Base-by-base conservation (phyloP, 2,888 invertebrate species). In the Meandrusa payeni region DNA sequence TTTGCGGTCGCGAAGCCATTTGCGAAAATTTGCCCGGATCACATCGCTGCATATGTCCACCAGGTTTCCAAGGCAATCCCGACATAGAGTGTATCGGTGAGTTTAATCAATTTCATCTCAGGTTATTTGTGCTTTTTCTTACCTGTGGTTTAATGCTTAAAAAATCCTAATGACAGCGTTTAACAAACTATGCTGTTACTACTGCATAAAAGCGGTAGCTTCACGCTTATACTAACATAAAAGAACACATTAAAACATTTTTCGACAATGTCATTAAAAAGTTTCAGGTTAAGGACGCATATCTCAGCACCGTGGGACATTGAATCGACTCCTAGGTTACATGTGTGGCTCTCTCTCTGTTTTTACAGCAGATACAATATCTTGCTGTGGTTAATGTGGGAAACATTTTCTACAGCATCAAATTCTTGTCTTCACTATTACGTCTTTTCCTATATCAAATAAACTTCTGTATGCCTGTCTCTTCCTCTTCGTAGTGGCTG, bases 1-100 rank as follows among this genome's bases (percentile, higher is more conserved):
- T 93, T 24, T 97, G 97, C 71, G 96, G 96, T 38, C 89, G 93
- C 49, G 91, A 92, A 57, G 95, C 96, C 2, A 81, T 91, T 38
- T 97, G 97, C 70, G 90, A 92, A 48, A 96, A 96, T 72, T 83
- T 92, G 37, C 92, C 93, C 45, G 96, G 95, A 53, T 92, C 92
- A 58, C 95, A 92, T 76, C 91, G 91, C 55, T 97, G 97, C 76
- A 69, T 91, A 29, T 97, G 97, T 74, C 95, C 95, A 37, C 91
- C 93, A 59, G 96, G 96, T 59, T 95, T 92, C 76, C 89, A 91
- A 54, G 96, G 96, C 57, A 93, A 96, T 76, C 94, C 96, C 10
- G 89, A 91, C 71, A 80, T 89, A 37, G 90, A 90, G 56, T 96
- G 95, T 76, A 89, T 90, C 80, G 95, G 95, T 95, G 91, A 87